Evolutionary conservation across 2,888 invertebrate genomes (phyloP), one percentile per base, ranked within the genome.

Genomic region (Nowickia ferox): DNA sequence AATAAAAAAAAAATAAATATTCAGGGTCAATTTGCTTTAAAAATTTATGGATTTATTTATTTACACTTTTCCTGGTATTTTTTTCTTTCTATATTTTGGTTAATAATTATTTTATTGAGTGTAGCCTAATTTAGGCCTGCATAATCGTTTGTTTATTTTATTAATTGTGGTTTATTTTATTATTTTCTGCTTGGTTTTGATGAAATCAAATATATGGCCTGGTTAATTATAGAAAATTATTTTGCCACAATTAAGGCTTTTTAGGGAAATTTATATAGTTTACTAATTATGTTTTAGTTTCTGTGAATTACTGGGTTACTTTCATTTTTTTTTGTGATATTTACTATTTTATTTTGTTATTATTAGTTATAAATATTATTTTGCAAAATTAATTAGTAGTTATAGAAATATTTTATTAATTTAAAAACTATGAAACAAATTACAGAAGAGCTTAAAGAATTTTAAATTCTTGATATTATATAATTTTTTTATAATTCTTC

Each of bases 111-210:
- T 5, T 13, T 40, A 51, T 51, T 38, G 22, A 51, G 51, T 74
- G 74, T 42, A 63, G 74, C 61, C 61, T 74, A 51, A 2, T 48
- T 74, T 19, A 61, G 74, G 59, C 38, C n/a, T 17, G 5, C 53
- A 40, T 69, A 55, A 69, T 65, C 9, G 22, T 15, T 22, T 15
- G 10, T n/a, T 9, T n/a, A 69, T 38, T 44, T n/a, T 44, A 13
- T n/a, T 69, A 42, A 53, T 55, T 53, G 42, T 19, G 55, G 65
- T 65, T 65, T 65, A 55, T 55, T 6, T 59, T n/a, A 40, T 38
- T 19, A 13, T 22, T n/a, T 17, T 22, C 0, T 53, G 53, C 17
- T 53, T 19, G 19, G 9, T 8, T 4, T 53, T 48, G 5, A 4
- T n/a, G 17, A 17, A 1, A 10, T 19, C 44, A n/a, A 46, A 40